Evolutionary conservation across 2,888 invertebrate genomes (phyloP), one percentile per base, ranked within the genome.

Genomic region (Amphipoea oculea): DNA sequence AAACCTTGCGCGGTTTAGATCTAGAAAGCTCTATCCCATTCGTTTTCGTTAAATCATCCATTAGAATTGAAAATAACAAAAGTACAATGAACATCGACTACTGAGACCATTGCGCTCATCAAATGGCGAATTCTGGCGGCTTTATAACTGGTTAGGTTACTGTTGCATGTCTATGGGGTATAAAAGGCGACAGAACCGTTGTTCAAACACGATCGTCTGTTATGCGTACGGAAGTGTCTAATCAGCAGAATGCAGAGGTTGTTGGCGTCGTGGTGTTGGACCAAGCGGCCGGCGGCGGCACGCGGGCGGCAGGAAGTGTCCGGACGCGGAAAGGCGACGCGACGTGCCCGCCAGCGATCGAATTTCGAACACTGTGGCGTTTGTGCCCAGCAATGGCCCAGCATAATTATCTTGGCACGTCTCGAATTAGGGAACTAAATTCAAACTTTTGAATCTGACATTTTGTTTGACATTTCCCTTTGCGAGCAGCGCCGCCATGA

Each of bases 201-300:
- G 85, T 85, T 75, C 23, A 76, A 77, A 82, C 71, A 72, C 77
- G 79, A 85, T 73, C 83, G 77, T 85, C 85, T 63, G 67, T 66
- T 73, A 87, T 90, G 88, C 88, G 89, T 88, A 87, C 92, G 93
- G 93, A 93, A 93, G 90, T 90, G 84, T 88, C 86, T 90, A 92
- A 91, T 92, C 91, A 88, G 87, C 87, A 88, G 89, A 84, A 81
- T 82, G 83, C 84, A 88, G 87, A 87, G 86, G 81, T 81, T 82
- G 87, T 76, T 76, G 82, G 73, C 69, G 81, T 75, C 78, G 72
- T 73, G 71, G 75, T 76, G 77, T 80, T 81, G 76, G 77, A 69
- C 74, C 74, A 48, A 72, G 81, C 68, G 73, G 81, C 78, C 79
- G 76, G 70, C 76, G 73, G 86, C 81, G 88, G 69, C 75, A 78